Conservation (phyloP, 1,140 invertebrate genomes). For the Drosophila melanica region DNA sequence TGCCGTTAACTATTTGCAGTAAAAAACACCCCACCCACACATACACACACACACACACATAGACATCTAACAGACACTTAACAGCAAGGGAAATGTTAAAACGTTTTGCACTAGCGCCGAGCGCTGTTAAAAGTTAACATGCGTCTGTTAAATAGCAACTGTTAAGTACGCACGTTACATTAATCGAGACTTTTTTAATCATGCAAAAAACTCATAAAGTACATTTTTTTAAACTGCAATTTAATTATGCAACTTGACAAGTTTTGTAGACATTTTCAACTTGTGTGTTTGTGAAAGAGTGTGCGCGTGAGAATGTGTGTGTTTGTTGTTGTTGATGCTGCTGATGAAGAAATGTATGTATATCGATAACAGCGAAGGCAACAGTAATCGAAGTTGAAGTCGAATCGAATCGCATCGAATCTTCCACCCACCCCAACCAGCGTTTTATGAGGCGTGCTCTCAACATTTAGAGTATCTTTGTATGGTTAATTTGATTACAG, state of each 20-base stretch:
- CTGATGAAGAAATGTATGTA: slow-evolving; percentile 13
- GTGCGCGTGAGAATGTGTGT: background rate
- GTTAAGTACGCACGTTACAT: slow-evolving; percentile 37
- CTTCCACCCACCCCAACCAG: slow-evolving; percentile 9
- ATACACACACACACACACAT: slow-evolving; percentile 6
- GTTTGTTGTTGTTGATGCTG: slow-evolving; percentile 46
- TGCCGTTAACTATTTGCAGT: slow-evolving; percentile 49
- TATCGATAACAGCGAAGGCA: slow-evolving; percentile 25
- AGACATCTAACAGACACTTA: background rate
- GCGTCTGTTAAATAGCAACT: slow-evolving; percentile 33
- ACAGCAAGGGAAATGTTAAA: slow-evolving; percentile 8
- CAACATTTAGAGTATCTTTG: slow-evolving; percentile 80
- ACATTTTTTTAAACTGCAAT: slow-evolving; percentile 20
- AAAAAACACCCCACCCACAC: slow-evolving; percentile 10
- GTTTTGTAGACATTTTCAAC: slow-evolving; percentile 27
- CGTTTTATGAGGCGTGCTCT: slow-evolving; percentile 74
- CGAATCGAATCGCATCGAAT: background rate
- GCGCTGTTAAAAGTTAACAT: slow-evolving; percentile 32
- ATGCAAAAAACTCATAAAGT: slow-evolving; percentile 8
- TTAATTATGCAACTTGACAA: slow-evolving; percentile 24
- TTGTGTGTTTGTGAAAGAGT: slow-evolving; percentile 2
- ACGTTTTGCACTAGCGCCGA: slow-evolving; percentile 24
- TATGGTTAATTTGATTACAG: slow-evolving; percentile 83
- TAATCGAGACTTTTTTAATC: slow-evolving; percentile 6
- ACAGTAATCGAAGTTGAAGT: slow-evolving; percentile 7